These are phyloP conservation scores for Danio jaintianensis DNA, from an alignment of 2,797 vertebrate species.

Conservation along the genomic window DNA sequence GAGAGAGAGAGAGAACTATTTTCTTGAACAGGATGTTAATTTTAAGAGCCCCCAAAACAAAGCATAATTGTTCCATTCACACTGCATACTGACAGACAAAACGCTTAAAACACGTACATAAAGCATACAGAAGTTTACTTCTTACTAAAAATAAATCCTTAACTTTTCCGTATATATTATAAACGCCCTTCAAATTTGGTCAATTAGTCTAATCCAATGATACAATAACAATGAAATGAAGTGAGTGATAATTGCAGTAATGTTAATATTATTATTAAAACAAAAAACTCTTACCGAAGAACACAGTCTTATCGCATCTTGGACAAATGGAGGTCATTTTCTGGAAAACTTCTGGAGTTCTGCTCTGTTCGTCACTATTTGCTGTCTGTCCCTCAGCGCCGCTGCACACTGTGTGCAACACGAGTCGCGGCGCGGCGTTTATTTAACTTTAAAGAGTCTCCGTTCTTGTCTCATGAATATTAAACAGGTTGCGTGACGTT, in stretches of 20 bases:
- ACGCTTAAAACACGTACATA: neutral
- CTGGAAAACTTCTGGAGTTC: conserved; percentile 10
- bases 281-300: conserved; percentile 62
- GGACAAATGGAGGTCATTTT: conserved; percentile 60
- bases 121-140: neutral
- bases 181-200: neutral
- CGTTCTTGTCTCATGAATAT: conserved; percentile 34
- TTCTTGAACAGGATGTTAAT: too few relatives aligned
- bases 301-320: conserved; percentile 59
- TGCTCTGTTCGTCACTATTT: neutral
- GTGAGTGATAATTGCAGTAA: neutral
- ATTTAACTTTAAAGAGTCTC: conserved; percentile 52
- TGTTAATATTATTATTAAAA: neutral
- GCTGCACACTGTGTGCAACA: conserved; percentile 24
- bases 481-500: conserved; percentile 7
- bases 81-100: neutral
- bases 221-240: neutral
- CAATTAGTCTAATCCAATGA: neutral
- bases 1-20: too few relatives aligned
- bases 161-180: neutral
- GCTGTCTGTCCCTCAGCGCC: neutral
- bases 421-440: conserved; percentile 37
- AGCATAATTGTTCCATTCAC: neutral
- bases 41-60: neutral
- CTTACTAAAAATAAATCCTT: neutral